Evolutionary conservation across 2,888 invertebrate genomes (phyloP).

Genomic region (Polyploca ridens): DNA sequence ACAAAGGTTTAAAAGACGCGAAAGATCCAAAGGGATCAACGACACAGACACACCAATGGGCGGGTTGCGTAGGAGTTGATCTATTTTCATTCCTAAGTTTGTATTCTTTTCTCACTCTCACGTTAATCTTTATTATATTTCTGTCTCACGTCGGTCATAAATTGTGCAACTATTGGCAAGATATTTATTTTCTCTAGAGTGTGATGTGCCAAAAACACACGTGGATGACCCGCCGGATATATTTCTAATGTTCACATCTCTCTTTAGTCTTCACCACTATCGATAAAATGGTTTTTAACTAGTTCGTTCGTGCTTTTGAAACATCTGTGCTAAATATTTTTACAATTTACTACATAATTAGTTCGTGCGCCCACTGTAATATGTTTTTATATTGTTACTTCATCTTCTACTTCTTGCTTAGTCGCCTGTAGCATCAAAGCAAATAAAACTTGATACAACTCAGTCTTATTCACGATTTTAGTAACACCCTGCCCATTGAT

Average conservation of each 20-base stretch:
- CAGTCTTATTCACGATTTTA: conserved; percentile 2
- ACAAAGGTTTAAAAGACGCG: conserved; percentile 53
- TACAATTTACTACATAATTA: neutral
- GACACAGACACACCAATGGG: conserved; percentile 66
- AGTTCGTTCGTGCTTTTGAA: neutral
- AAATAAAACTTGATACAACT: neutral
- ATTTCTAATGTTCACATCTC: conserved; percentile 13
- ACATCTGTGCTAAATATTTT: neutral
- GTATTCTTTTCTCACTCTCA: conserved; percentile 52
- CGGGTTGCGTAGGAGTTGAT: conserved; percentile 74
- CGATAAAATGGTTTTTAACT: neutral
- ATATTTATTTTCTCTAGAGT: conserved; percentile 56
- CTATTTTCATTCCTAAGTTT: conserved; percentile 74
- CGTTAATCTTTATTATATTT: conserved; percentile 32
- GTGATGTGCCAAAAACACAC: conserved; percentile 74
- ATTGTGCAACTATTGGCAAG: conserved; percentile 79
- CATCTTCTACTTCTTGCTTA: too few species aligned
- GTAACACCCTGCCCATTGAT: neutral
- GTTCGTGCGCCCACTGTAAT: too few species aligned
- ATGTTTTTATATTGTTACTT: neutral
- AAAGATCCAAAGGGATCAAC: conserved; percentile 74
- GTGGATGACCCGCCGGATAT: conserved; percentile 61
- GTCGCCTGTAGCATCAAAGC: neutral
- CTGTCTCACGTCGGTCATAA: conserved; percentile 44
- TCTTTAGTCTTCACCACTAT: neutral